Evolutionary conservation across 1,140 invertebrate genomes (phyloP), one percentile per base, ranked within the genome.

Genomic region (Subanguina moxae): DNA sequence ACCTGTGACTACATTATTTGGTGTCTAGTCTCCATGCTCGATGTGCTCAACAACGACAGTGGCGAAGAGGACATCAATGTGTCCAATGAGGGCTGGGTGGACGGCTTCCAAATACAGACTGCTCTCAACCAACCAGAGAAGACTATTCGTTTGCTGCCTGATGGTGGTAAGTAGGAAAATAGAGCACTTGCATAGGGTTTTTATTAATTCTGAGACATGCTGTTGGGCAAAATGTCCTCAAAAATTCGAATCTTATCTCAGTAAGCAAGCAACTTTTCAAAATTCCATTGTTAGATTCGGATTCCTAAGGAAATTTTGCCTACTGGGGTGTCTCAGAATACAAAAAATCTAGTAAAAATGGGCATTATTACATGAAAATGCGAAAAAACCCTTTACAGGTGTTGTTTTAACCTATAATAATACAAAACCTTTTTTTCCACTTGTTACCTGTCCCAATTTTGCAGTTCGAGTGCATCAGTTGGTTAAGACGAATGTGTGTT

Each of bases 1-100:
- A 81, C 78, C 11, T 80, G 78, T 32, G 77, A 78, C 58, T 80
- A 72, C 48, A 67, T 80, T 30, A 61, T 78, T 15, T 73, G 76
- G 62, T 64, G 61, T 19, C 57, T 78, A n/a, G 43, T 81, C 17
- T 63, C 64, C 15, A 63, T 78, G 32, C 42, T 78, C 7, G 67
- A 80, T n/a, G 70, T 70, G 3, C 61, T 65, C 13, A 66, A 76
- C 28, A 42, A 56, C 21, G 72, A 74, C 15, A 45, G 17, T n/a
- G 28, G 23, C 13, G 73, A 45, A 45, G 48, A 52, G 3, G 68
- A 76, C 9, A 56, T 13, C 42, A 30, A 23, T 9, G 42, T 32
- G 48, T 67, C 65, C 27, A 63, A 77, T 27, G n/a, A 25, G 0
- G 59, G 65, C 19, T 75, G 73, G 73, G 38, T 75, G 9, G 52